Percentiles rank a stretch among this genome's conserved stretches.
Conservation (phyloP, 1,140 invertebrate species). For the Pygmarrhopalites habei region DNA sequence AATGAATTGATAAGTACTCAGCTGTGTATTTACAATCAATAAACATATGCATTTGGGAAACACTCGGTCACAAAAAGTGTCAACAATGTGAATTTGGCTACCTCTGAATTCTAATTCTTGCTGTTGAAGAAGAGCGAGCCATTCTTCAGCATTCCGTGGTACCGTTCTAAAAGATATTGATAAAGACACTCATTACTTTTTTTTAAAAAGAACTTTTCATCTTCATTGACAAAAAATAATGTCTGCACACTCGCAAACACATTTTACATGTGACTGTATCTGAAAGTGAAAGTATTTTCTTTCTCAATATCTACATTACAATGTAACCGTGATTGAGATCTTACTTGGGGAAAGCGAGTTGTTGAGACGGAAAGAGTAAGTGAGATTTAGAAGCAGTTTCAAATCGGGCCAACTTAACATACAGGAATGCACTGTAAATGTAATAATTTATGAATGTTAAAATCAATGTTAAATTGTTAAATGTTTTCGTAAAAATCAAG, state of each 20-base stretch:
- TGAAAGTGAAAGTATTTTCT: no score
- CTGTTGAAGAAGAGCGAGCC: constrained; percentile 63
- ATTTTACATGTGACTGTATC: neutral
- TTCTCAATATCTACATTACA: neutral
- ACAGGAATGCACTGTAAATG: constrained; percentile 69
- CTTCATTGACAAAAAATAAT: no score
- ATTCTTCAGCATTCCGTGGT: constrained; percentile 64
- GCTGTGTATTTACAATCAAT: no score
- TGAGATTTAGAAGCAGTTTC: constrained; percentile 46
- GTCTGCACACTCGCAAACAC: neutral
- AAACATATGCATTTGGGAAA: no score
- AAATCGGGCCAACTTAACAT: constrained; percentile 66
- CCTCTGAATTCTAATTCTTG: no score
- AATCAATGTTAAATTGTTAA: no score
- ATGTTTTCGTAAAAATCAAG: no score
- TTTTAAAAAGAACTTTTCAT: no score
- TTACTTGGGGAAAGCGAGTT: constrained; percentile 29
- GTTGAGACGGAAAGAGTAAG: constrained; percentile 31
- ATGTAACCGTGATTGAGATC: constrained; percentile 13
- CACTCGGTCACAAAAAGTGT: no score
- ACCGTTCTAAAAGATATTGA: constrained; percentile 48
- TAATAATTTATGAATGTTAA: no score
- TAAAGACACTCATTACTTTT: neutral
- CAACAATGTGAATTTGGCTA: no score
- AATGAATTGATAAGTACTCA: no score